Base-by-base conservation (phyloP, 2,888 invertebrate species). In the Aphrophora alni region DNA sequence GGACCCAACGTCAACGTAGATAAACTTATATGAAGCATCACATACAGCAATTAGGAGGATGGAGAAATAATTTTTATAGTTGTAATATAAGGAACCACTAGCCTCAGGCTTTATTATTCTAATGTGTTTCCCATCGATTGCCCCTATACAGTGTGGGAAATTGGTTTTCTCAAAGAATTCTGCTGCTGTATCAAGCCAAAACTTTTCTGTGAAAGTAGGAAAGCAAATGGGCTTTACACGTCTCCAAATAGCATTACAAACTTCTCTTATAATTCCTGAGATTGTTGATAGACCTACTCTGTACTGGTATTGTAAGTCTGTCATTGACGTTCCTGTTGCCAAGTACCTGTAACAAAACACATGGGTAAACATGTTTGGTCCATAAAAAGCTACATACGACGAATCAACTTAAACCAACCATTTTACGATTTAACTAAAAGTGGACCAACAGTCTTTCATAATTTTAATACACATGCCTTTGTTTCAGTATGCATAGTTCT, bases 1-100 rank as follows among this genome's bases (percentile, higher is more conserved):
- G 68, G 84, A 82, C 79, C 84, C 83, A 77, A 85, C 79, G 81
- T 84, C 82, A 78, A 84, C 82, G 80, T 73, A 85, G 76, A 83
- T 84, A 78, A 85, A 85, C 72, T 80, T 82, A 82, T 85, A 85
- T 14, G 10, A 44, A 14, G 17, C 10, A 14, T 44, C 10, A 17
- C 44, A 44, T 14, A 44, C 12, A 8, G 14, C 44, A 14, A 44
- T 4, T 14, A 44, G 17, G 2, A 44, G 2, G 2, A 17, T 44
- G 14, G 44, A 44, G 12, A 44, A 44, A 12, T 44, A 44, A 44
- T 44, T 10, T 44, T 44, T 44, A 44, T 44, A 44, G 44, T 44
- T 44, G 17, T 44, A 44, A 12, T 44, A 44, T 17, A 17, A 17
- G 1, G 44, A 44, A 44, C 44, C 44, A 17, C 14, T 14, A 14